Percentiles rank a stretch among this genome's conserved stretches.
Conservation (phyloP, 2,113 vertebrate species). For the Paralichthys olivaceus region DNA sequence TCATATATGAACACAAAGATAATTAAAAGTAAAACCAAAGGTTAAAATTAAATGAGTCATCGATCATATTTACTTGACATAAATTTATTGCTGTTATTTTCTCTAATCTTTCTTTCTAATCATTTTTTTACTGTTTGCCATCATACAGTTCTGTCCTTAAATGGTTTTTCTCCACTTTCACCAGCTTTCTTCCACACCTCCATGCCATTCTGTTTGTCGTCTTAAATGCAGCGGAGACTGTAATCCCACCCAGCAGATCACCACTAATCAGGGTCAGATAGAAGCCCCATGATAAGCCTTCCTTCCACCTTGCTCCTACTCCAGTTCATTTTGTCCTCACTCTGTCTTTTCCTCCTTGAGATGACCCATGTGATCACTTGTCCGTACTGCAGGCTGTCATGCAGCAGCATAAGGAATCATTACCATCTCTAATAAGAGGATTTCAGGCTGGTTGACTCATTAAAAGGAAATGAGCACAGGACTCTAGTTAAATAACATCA, state of each 20-base stretch:
- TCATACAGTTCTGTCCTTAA: conserved; percentile 4
- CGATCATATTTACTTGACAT: no score
- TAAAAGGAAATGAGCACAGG: not conserved
- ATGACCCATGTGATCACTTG: conserved; percentile 6
- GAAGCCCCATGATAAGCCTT: conserved; percentile 32
- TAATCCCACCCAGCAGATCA: conserved; percentile 63
- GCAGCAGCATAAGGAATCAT: not conserved
- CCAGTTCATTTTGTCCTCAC: not conserved
- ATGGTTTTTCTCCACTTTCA: not conserved
- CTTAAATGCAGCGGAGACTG: conserved; percentile 33
- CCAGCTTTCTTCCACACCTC: not conserved
- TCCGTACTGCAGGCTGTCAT: not conserved
- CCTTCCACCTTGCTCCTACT: not conserved
- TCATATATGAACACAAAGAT: no score
- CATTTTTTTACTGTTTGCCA: not conserved
- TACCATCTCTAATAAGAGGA: not conserved
- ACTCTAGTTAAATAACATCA: no score
- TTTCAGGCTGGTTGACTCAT: not conserved
- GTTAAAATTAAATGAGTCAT: no score
- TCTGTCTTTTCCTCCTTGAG: not conserved
- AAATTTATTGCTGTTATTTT: not conserved
- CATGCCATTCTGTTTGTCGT: conserved; percentile 18
- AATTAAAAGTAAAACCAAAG: no score
- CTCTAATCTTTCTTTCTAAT: no score
- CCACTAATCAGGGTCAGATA: conserved; percentile 55